Percentiles rank a stretch among this genome's conserved stretches.
These are phyloP conservation scores for Tetranychus piercei DNA, from an alignment of 2,888 invertebrate species.

Conservation along the genomic window DNA sequence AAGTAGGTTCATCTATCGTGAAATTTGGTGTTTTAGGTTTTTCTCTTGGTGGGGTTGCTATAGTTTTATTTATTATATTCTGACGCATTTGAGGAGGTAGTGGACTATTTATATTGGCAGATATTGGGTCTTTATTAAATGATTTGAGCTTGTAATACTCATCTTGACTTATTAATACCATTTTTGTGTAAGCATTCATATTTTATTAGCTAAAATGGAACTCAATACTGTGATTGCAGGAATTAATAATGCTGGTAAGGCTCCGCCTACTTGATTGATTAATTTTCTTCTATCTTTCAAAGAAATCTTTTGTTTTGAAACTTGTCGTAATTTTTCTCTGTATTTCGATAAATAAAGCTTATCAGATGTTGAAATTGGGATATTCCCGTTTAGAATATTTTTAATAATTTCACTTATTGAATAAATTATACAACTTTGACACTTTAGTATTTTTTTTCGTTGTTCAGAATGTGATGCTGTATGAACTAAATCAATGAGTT, in stretches of 20 bases:
- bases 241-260: not conserved
- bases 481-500: not conserved
- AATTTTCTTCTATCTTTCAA: not conserved
- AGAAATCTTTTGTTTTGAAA: not conserved
- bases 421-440: not conserved
- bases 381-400: constrained; percentile 4
- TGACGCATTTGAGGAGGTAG: not conserved
- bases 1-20: too few species aligned
- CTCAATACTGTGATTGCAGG: not conserved
- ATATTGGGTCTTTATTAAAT: not conserved
- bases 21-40: too few species aligned
- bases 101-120: not conserved
- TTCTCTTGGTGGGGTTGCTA: too few species aligned
- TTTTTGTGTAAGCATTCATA: not conserved
- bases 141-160: not conserved
- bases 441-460: not conserved
- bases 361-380: not conserved
- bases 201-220: not conserved
- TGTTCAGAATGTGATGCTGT: not conserved
- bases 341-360: not conserved
- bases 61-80: not conserved
- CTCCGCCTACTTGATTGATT: not conserved
- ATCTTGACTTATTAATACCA: not conserved
- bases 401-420: not conserved
- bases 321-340: not conserved